phyloP scores from a whole-genome alignment of 2,888 invertebrate species.

The Charanyca ferruginea region DNA sequence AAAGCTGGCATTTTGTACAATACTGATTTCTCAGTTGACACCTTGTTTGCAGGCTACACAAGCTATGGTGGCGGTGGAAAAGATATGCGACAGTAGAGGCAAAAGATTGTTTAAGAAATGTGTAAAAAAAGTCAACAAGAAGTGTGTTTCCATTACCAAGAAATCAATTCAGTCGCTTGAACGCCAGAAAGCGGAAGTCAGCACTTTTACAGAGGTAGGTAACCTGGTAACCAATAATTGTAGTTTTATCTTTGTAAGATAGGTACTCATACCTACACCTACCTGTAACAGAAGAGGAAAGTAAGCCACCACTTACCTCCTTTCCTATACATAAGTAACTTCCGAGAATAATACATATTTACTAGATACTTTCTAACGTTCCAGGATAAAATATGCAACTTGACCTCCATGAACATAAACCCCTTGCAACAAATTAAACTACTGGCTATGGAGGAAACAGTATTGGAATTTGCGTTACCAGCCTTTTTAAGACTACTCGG shows the following conservation, averaged over 20 bases:
- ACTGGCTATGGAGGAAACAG: slow-evolving; percentile 77
- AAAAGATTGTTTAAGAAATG: slow-evolving; percentile 71
- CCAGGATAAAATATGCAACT: slow-evolving; percentile 76
- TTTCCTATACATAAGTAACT: not conserved
- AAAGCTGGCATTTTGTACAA: not conserved
- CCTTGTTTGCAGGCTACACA: slow-evolving; percentile 71
- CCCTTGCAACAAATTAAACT: slow-evolving; percentile 77
- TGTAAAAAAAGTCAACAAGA: slow-evolving; percentile 72
- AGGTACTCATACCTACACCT: not conserved
- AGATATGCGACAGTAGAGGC: slow-evolving; percentile 67
- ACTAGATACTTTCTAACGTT: slow-evolving; percentile 36
- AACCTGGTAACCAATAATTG: too few species aligned
- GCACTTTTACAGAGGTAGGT: slow-evolving; percentile 74
- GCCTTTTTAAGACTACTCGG: slow-evolving; percentile 77
- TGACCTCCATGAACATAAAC: slow-evolving; percentile 74
- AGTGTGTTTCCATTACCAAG: slow-evolving; percentile 75
- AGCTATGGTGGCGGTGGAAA: slow-evolving; percentile 69
- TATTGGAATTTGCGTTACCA: slow-evolving; percentile 79
- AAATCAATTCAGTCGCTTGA: slow-evolving; percentile 72
- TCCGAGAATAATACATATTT: not conserved
- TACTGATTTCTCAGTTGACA: not conserved
- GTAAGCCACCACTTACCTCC: too few species aligned
- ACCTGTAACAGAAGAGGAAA: too few species aligned
- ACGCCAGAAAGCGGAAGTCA: slow-evolving; percentile 69
- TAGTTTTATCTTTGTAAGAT: too few species aligned